Evolutionary conservation across 1,140 invertebrate genomes (phyloP).

Genomic region (Cydia fagiglandana): DNA sequence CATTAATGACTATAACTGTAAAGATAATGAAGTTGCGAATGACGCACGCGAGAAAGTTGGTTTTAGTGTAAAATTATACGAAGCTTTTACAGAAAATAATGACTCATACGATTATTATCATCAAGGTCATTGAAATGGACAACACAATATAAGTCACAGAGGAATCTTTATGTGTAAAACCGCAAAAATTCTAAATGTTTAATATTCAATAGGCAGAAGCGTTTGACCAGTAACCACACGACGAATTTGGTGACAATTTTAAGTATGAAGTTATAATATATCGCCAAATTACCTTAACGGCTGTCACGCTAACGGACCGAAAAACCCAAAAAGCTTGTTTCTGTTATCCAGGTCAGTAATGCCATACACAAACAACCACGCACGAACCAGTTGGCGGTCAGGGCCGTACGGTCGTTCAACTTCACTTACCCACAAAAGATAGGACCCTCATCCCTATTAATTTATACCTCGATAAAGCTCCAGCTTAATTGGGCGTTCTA

Average conservation of each 20-base stretch:
- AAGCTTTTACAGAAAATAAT: neutral
- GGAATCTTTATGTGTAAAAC: neutral
- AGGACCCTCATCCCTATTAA: neutral
- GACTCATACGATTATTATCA: neutral
- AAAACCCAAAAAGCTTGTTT: conserved; percentile 40
- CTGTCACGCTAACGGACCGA: conserved; percentile 42
- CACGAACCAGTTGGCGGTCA: conserved; percentile 46
- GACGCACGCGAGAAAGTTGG: neutral
- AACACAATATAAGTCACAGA: neutral
- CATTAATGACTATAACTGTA: neutral
- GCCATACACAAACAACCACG: conserved; percentile 36
- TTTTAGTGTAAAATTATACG: neutral
- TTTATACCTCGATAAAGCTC: neutral
- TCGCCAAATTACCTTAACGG: conserved; percentile 9
- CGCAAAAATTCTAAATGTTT: neutral
- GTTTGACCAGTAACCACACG: neutral
- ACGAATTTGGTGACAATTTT: conserved; percentile 6
- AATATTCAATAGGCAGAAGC: neutral
- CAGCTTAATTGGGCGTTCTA: neutral
- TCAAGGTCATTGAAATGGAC: conserved; percentile 13
- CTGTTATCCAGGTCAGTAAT: conserved; percentile 51
- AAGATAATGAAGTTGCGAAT: neutral
- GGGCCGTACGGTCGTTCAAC: conserved; percentile 52
- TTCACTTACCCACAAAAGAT: neutral
- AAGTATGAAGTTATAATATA: neutral